Evolutionary conservation across 2,113 vertebrate species (phyloP).

Genomic region (Triplophysa rosa): DNA sequence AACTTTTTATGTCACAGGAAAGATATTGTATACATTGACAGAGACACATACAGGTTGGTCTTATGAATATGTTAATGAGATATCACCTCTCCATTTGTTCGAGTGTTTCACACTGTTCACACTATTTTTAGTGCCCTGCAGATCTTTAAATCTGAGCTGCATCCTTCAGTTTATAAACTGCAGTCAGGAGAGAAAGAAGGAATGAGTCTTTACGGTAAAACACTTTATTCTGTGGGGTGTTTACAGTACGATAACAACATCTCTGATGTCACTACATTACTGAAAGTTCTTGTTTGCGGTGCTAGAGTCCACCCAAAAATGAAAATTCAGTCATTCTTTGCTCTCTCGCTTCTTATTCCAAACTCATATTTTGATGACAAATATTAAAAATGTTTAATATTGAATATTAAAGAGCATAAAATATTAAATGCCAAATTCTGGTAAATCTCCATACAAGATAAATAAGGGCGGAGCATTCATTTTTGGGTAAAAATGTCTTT

Average conservation of each 20-base stretch:
- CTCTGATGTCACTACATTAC: too few species aligned
- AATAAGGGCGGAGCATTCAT: too few species aligned
- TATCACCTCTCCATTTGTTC: neutral
- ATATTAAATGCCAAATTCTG: too few species aligned
- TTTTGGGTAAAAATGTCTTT: neutral
- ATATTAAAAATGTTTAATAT: too few species aligned
- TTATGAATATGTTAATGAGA: neutral
- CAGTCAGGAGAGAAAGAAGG: constrained; percentile 92
- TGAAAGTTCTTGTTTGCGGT: too few species aligned
- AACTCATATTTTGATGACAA: too few species aligned
- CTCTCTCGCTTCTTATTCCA: too few species aligned
- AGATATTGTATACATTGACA: constrained; percentile 80
- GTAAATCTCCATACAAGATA: too few species aligned
- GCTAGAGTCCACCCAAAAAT: too few species aligned
- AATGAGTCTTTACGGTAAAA: constrained; percentile 89
- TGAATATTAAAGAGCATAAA: too few species aligned
- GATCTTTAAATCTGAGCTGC: constrained; percentile 95
- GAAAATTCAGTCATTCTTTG: too few species aligned
- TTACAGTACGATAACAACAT: too few species aligned
- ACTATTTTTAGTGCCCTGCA: constrained; percentile 80
- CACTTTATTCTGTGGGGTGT: neutral
- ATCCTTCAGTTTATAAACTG: constrained; percentile 94
- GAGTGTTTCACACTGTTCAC: neutral
- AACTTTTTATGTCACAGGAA: constrained; percentile 65
- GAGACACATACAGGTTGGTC: constrained; percentile 82